phyloP scores from a whole-genome alignment of 2,797 vertebrate genomes.

The Mionectes olivaceus region DNA sequence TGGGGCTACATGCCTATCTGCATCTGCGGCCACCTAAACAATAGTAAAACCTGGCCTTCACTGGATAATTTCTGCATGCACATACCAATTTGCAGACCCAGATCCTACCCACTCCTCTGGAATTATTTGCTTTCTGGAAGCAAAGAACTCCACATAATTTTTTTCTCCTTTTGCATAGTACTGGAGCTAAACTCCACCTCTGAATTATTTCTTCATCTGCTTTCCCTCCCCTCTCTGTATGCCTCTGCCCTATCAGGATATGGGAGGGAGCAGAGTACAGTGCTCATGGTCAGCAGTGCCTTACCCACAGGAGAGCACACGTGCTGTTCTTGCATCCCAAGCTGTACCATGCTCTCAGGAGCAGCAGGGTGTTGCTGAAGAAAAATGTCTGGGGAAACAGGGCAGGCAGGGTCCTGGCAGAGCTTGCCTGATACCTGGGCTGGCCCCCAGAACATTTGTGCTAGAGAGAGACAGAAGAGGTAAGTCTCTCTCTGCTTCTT shows the following conservation, averaged over 20 bases:
- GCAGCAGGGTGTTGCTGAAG: not conserved
- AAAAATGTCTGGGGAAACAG: not conserved
- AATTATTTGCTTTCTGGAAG: not conserved
- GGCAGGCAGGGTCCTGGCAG: not conserved
- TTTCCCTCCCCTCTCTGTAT: not conserved
- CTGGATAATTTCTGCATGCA: not conserved
- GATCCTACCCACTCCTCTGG: not conserved
- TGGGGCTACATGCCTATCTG: not conserved
- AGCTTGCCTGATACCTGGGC: fast-evolving
- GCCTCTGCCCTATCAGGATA: fast-evolving
- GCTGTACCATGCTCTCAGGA: not conserved
- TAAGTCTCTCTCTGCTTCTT: not conserved
- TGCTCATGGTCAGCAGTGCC: not conserved
- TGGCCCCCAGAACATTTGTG: not conserved
- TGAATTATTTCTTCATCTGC: not conserved
- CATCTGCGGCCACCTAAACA: not conserved
- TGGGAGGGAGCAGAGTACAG: not conserved
- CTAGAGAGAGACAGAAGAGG: not conserved
- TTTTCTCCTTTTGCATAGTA: not conserved
- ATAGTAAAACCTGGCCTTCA: not conserved
- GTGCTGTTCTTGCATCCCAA: not conserved
- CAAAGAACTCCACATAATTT: not conserved
- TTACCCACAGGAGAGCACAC: not conserved
- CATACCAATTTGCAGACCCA: not conserved
- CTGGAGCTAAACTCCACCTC: not conserved